phyloP scores from a whole-genome alignment of 1,140 invertebrate species.

The Psix sp. region DNA sequence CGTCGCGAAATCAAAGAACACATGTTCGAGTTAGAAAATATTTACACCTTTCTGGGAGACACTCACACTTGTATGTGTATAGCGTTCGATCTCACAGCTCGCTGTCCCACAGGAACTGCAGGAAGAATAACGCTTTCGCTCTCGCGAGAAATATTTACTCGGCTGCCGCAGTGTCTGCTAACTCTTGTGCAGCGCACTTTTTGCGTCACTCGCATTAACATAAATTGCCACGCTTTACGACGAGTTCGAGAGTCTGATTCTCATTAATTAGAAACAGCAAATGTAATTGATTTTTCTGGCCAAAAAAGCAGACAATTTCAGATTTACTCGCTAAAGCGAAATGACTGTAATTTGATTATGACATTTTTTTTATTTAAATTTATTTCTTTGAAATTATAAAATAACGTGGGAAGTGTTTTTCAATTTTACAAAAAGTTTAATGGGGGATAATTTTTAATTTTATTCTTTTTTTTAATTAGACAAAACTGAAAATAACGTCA shows the following conservation, averaged over 20 bases:
- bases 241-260: constrained; percentile 24
- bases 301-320: no score
- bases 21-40: constrained; percentile 58
- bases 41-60: constrained; percentile 47
- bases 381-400: no score
- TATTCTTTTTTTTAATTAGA: no score
- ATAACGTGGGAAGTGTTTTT: no score
- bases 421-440: no score
- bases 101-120: constrained; percentile 42
- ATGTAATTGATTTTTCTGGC: constrained; percentile 13
- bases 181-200: constrained; percentile 31
- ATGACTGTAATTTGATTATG: no score
- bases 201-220: constrained; percentile 39
- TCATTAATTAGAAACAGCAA: constrained; percentile 26
- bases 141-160: constrained; percentile 55
- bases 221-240: constrained; percentile 33
- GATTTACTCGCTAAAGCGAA: no score
- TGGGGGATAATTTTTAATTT: no score
- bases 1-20: constrained; percentile 57
- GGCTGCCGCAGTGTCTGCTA: constrained; percentile 25
- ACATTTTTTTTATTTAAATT: no score
- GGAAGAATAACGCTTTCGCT: constrained; percentile 57
- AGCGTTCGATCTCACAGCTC: constrained; percentile 45
- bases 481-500: no score
- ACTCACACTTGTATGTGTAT: constrained; percentile 35